Evolutionary conservation across 92 coral and sea anemone species (phyloP).

Genomic region (Parazoanthus swiftii): DNA sequence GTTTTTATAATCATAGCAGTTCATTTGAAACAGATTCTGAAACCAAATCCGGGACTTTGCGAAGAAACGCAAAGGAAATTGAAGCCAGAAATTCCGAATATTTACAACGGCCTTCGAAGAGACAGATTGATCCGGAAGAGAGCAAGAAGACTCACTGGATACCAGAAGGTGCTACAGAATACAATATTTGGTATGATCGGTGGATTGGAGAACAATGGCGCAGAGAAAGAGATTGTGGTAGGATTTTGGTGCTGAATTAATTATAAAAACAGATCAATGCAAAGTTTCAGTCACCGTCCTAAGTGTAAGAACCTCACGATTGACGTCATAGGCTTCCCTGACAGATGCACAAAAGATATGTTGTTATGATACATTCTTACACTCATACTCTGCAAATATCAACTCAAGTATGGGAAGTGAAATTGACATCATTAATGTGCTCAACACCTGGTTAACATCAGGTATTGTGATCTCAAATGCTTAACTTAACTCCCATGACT

Average conservation of each 20-base stretch:
- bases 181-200: conserved; percentile 97
- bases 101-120: conserved; percentile 71
- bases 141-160: conserved; percentile 87
- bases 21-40: conserved; percentile 2
- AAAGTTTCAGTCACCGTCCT: too few species aligned
- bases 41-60: conserved; percentile 20
- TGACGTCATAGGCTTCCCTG: too few species aligned
- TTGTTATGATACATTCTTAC: too few species aligned
- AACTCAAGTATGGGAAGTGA: too few species aligned
- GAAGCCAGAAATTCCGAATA: conserved; percentile 58
- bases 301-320: too few species aligned
- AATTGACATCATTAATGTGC: too few species aligned
- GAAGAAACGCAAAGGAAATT: conserved; percentile 54
- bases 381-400: too few species aligned
- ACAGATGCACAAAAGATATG: too few species aligned
- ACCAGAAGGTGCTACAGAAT: conserved; percentile 96
- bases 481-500: too few species aligned
- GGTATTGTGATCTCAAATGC: too few species aligned
- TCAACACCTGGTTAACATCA: too few species aligned
- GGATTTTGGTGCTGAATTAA: background rate
- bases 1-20: background rate
- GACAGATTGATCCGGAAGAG: conserved; percentile 86
- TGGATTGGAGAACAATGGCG: conserved; percentile 99
- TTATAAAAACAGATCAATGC: too few species aligned
- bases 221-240: conserved; percentile 62